Conservation (phyloP, 1,140 invertebrate species). For the Euborellia annulipes region DNA sequence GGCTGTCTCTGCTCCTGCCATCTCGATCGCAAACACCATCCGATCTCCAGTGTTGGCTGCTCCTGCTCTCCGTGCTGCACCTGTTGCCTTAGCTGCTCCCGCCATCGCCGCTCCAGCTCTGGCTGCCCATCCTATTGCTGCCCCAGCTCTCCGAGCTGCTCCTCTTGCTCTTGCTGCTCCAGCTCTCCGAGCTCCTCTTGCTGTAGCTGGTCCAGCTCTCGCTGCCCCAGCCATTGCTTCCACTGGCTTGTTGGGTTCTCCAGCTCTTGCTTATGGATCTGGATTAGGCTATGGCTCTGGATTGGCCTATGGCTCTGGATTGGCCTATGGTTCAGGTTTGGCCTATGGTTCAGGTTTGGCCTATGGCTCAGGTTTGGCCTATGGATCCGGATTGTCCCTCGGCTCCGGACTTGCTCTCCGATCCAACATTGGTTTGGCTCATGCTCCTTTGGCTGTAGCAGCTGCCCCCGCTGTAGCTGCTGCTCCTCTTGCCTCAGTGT, state of each 20-base stretch:
- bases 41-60: no score
- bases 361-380: conserved; percentile 18
- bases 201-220: conserved; percentile 1
- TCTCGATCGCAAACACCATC: no score
- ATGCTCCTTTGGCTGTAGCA: conserved; percentile 8
- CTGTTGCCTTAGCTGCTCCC: neutral
- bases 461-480: conserved; percentile 29
- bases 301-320: no score
- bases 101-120: conserved; percentile 3
- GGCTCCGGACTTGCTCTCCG: conserved; percentile 17
- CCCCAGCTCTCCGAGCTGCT: conserved; percentile 15
- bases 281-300: neutral
- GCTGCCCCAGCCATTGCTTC: conserved; percentile 1
- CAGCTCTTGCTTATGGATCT: neutral
- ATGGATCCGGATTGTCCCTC: conserved; percentile 6
- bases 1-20: conserved; percentile 5
- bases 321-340: no score
- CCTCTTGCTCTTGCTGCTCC: no score
- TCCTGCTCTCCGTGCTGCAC: no score
- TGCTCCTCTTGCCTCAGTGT: conserved; percentile 33
- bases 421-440: conserved; percentile 17
- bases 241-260: conserved; percentile 3
- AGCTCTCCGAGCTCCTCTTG: no score
- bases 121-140: conserved; percentile 10
- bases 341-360: no score